A percentile compares a stretch with the other conserved stretches of the same genome.
Evolutionary conservation across 2,797 vertebrate species (phyloP).

Genomic region (Denticeps clupeoides): DNA sequence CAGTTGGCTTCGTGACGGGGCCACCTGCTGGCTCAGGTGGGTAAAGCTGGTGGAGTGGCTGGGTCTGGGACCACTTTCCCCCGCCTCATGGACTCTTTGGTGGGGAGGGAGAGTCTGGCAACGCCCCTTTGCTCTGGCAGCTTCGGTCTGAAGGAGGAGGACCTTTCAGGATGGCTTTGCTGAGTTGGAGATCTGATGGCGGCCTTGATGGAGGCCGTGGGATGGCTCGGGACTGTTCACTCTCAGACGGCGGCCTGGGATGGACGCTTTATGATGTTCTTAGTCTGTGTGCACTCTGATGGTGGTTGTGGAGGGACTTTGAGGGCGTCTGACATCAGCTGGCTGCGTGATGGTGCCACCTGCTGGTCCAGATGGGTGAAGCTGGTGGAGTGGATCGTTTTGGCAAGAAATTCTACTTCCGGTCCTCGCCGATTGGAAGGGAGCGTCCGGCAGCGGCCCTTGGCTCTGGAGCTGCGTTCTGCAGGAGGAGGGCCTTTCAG

Average conservation of each 20-base stretch:
- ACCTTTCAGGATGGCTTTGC: constrained; percentile 30
- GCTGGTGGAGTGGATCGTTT: constrained; percentile 56
- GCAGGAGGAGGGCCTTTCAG: constrained; percentile 45
- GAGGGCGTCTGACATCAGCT: constrained; percentile 31
- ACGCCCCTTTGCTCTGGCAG: constrained; percentile 43
- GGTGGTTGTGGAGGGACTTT: background rate
- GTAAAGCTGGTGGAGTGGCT: constrained; percentile 60
- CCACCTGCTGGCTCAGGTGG: constrained; percentile 23
- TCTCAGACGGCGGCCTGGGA: background rate
- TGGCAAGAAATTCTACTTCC: constrained; percentile 27
- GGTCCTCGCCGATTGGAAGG: constrained; percentile 45
- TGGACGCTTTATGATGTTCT: constrained; percentile 5
- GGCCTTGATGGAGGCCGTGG: background rate
- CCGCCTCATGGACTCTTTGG: constrained; percentile 39
- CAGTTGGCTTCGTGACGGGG: constrained; percentile 21
- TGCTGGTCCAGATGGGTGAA: constrained; percentile 46
- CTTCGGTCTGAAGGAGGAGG: constrained; percentile 41
- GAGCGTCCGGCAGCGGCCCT: constrained; percentile 53
- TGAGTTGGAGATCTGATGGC: background rate
- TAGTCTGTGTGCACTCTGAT: constrained; percentile 1
- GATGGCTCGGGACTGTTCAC: constrained; percentile 3
- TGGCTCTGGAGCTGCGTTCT: constrained; percentile 38
- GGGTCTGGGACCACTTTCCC: constrained; percentile 43
- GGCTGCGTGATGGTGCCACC: constrained; percentile 43
- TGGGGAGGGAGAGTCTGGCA: constrained; percentile 62